These are phyloP conservation scores for Papilio xuthus DNA, from an alignment of 1,140 invertebrate genomes.

Conservation along the genomic window DNA sequence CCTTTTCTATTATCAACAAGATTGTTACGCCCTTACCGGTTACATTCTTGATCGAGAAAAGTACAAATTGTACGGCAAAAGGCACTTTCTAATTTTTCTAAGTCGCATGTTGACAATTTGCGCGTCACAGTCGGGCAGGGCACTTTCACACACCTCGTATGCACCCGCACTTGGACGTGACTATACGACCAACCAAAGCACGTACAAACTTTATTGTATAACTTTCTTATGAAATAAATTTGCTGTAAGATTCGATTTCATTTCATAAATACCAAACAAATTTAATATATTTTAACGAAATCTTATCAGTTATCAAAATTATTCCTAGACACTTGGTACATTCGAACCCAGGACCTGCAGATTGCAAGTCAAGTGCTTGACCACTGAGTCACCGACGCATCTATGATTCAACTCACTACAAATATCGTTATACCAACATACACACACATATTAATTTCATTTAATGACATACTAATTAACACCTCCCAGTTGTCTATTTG, in stretches of 20 bases:
- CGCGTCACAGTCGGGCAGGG: background rate
- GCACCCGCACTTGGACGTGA: background rate
- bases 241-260: background rate
- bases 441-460: no score
- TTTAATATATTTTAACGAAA: background rate
- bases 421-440: no score
- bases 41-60: background rate
- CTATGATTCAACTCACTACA: no score
- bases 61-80: background rate
- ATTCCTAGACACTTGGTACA: no score
- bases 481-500: background rate
- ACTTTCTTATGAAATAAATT: background rate
- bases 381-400: no score
- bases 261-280: background rate
- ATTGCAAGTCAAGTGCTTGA: no score
- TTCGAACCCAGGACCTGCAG: no score
- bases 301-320: no score
- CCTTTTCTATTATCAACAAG: background rate
- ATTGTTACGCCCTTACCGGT: conserved; percentile 6
- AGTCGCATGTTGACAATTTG: conserved; percentile 19
- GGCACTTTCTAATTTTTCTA: conserved; percentile 23
- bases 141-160: conserved; percentile 25
- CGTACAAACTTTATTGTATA: background rate
- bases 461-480: no score
- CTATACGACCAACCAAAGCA: background rate